Evolutionary conservation across 2,113 vertebrate species (phyloP).

Genomic region (Calonectris borealis): DNA sequence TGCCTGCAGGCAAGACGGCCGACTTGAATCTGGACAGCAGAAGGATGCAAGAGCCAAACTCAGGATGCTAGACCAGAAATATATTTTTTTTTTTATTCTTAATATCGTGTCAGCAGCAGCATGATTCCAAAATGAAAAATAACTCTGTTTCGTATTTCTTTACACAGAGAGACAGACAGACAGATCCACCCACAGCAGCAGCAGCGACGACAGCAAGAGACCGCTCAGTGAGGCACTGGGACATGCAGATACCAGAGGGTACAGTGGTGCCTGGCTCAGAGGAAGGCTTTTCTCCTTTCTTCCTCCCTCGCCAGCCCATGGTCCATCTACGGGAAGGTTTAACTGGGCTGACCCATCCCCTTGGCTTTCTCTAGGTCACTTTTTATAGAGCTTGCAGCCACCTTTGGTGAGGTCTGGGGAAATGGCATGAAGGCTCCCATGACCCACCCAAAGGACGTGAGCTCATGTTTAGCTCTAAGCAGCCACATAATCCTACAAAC

Average conservation of each 20-base stretch:
- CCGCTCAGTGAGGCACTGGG: background rate
- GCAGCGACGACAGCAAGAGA: slow-evolving; percentile 4
- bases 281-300: background rate
- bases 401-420: background rate
- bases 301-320: background rate
- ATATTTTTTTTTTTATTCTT: slow-evolving; percentile 63
- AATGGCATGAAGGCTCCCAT: background rate
- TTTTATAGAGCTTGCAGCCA: background rate
- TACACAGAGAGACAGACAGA: slow-evolving; percentile 43
- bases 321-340: background rate
- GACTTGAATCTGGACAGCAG: background rate
- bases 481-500: background rate
- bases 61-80: slow-evolving; percentile 66
- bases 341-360: background rate
- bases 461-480: background rate
- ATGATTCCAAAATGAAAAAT: slow-evolving; percentile 64
- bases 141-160: slow-evolving; percentile 40
- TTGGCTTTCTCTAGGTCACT: background rate
- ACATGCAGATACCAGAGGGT: background rate
- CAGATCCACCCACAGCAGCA: slow-evolving; percentile 56
- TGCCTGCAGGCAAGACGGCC: background rate
- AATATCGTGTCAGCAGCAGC: slow-evolving; percentile 61
- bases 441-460: background rate
- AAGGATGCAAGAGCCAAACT: slow-evolving; percentile 25
- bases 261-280: background rate